Percentiles rank a stretch among this genome's conserved stretches.
These are phyloP conservation scores for Plectropomus leopardus DNA, from an alignment of 2,113 vertebrate species.

Conservation along the genomic window DNA sequence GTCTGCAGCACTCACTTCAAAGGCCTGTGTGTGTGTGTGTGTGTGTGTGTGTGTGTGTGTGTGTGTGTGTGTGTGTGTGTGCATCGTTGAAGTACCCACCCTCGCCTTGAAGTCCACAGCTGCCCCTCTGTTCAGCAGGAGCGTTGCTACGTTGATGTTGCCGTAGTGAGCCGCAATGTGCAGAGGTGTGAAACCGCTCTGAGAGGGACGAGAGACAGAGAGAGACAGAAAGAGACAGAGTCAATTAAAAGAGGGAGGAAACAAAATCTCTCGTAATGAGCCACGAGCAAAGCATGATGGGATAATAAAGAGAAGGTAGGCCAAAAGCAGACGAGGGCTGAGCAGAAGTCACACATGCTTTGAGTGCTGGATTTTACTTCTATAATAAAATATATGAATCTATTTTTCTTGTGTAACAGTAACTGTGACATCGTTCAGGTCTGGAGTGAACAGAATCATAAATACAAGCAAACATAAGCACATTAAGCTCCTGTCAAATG, in stretches of 20 bases:
- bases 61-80: slow-evolving; percentile 4
- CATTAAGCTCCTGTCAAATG: slow-evolving; percentile 26
- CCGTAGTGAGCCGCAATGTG: slow-evolving; percentile 97
- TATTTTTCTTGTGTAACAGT: background rate
- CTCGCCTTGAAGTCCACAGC: slow-evolving; percentile 96
- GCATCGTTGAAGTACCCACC: slow-evolving; percentile 79
- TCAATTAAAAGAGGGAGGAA: slow-evolving; percentile 48
- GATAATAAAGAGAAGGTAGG: slow-evolving; percentile 16
- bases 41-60: background rate
- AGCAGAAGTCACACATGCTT: slow-evolving; percentile 46
- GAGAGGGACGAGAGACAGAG: slow-evolving; percentile 66
- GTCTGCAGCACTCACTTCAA: slow-evolving; percentile 38
- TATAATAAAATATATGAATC: background rate
- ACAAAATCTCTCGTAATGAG: slow-evolving; percentile 40
- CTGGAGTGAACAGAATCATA: background rate
- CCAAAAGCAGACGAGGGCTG: slow-evolving; percentile 27
- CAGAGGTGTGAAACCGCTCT: slow-evolving; percentile 98
- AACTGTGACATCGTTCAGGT: background rate
- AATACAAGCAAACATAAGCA: background rate
- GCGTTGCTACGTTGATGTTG: slow-evolving; percentile 96
- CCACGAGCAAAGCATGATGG: slow-evolving; percentile 58
- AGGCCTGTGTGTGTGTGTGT: background rate
- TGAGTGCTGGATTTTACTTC: background rate
- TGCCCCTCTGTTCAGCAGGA: slow-evolving; percentile 95
- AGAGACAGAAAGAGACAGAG: slow-evolving; percentile 12